A percentile compares a stretch with the other conserved stretches of the same genome.
Evolutionary conservation across 2,113 vertebrate species (phyloP).

Genomic region (Eulemur macaco): DNA sequence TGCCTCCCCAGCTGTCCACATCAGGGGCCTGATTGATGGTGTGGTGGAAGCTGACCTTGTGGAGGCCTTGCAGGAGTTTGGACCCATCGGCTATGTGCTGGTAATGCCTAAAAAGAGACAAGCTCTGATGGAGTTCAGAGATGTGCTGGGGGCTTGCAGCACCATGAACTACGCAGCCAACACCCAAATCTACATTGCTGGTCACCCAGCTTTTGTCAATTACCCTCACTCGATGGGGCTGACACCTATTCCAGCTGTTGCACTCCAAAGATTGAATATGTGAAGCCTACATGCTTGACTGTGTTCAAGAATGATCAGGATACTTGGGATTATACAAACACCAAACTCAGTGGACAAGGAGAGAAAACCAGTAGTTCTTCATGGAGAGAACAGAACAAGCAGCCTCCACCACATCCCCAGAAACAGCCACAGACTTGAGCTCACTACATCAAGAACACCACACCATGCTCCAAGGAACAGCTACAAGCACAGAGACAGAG

Average conservation of each 20-base stretch:
- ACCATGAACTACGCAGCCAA: constrained; percentile 95
- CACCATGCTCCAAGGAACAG: constrained; percentile 84
- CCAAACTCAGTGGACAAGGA: constrained; percentile 93
- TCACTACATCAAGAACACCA: constrained; percentile 86
- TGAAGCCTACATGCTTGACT: constrained; percentile 96
- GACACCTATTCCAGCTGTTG: constrained; percentile 98
- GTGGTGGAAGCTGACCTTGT: constrained; percentile 95
- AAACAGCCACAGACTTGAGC: constrained; percentile 83
- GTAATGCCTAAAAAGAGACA: constrained; percentile 98
- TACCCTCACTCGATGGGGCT: constrained; percentile 95
- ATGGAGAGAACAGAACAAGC: constrained; percentile 83
- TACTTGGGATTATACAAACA: constrained; percentile 98
- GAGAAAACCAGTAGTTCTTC: constrained; percentile 83
- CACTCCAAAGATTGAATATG: constrained; percentile 97
- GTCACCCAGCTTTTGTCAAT: constrained; percentile 95
- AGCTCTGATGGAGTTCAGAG: constrained; percentile 95
- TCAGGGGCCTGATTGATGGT: constrained; percentile 93
- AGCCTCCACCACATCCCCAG: constrained; percentile 81
- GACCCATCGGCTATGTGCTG: constrained; percentile 95
- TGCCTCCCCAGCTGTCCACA: constrained; percentile 94
- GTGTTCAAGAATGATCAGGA: constrained; percentile 99
- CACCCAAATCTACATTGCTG: constrained; percentile 96
- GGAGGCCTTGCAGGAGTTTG: constrained; percentile 96
- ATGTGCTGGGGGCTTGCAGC: constrained; percentile 92
- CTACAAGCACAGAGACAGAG: constrained; percentile 84